Conservation (phyloP, 2,888 invertebrate genomes). For the Pegoplata infirma region DNA sequence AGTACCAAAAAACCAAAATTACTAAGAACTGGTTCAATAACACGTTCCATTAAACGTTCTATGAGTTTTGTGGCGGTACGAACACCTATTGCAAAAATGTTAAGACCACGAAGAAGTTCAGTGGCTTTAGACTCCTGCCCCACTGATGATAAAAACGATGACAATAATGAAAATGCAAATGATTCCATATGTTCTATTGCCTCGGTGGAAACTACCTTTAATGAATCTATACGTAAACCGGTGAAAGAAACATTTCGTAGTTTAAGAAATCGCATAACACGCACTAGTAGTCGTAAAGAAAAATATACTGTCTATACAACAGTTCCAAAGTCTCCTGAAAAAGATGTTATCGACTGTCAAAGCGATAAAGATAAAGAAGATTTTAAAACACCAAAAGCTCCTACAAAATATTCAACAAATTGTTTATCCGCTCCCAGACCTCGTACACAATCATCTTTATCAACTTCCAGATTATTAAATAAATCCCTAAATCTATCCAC, state of each 20-base stretch:
- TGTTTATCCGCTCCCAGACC: constrained; percentile 55
- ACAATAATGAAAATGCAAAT: constrained; percentile 66
- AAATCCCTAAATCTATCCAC: constrained; percentile 54
- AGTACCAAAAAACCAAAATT: constrained; percentile 77
- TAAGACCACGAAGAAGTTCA: constrained; percentile 71
- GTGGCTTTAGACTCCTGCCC: constrained; percentile 66
- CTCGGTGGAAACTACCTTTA: constrained; percentile 75
- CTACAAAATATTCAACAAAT: constrained; percentile 65
- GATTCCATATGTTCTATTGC: constrained; percentile 75
- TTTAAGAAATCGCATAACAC: constrained; percentile 74
- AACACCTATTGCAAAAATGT: constrained; percentile 68
- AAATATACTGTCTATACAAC: constrained; percentile 52
- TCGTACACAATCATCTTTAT: constrained; percentile 6
- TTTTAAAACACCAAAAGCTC: constrained; percentile 77
- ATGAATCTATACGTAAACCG: constrained; percentile 75
- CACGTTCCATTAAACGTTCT: constrained; percentile 75
- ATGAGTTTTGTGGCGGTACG: constrained; percentile 77
- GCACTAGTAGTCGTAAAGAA: constrained; percentile 67
- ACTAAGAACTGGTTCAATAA: constrained; percentile 76
- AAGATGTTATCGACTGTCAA: constrained; percentile 50
- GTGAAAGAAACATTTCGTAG: constrained; percentile 75
- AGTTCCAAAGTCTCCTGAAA: constrained; percentile 39
- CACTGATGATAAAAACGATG: constrained; percentile 47
- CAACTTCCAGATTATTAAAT: constrained; percentile 55
- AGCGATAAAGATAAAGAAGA: constrained; percentile 64